Evolutionary conservation across 2,797 vertebrate genomes (phyloP), one percentile per base, ranked within the genome.

Genomic region (Crax fasciolata): DNA sequence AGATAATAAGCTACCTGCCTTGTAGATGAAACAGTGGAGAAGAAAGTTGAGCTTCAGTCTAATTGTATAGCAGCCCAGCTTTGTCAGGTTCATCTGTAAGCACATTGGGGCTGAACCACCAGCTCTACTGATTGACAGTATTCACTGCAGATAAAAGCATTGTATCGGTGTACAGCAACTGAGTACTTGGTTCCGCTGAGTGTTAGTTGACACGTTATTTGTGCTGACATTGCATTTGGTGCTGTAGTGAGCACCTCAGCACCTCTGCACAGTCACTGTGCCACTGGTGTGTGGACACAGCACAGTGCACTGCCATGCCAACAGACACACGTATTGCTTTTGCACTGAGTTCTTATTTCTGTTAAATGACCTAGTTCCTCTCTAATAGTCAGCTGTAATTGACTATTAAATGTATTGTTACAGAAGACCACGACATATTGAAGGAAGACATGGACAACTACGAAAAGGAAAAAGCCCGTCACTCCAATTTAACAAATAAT

Each of bases 281-380:
- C 19, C 71, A 68, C 18, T 20, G 54, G n/a, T 52, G 20, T 1
- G 0, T 0, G 59, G 51, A 43, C 2, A 0, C 35, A 35, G 78
- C 30, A 7, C 19, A 49, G 32, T 4, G 2, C 9, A 6, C 43
- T 54, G 49, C 41, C 57, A 2, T 8, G 20, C 63, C 5, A 1
- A 68, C 1, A 27, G 43, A 32, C 13, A 10, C 39, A 41, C 7
- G 2, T 11, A 10, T 3, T 62, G 39, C 4, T 1, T 9, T 6
- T 61, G n/a, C 27, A 30, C 30, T 24, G 28, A 25, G 13, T 23
- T 54, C 66, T 72, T 24, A 39, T 32, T 68, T 51, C 61, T 52
- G 35, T 58, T 18, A 77, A 72, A 66, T 62, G 39, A 43, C n/a
- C 15, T 23, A 20, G 43, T 57, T 94, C 39, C 66, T 43, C 43